Conservation (phyloP, 1,140 invertebrate genomes). For the Procambarus clarkii region DNA sequence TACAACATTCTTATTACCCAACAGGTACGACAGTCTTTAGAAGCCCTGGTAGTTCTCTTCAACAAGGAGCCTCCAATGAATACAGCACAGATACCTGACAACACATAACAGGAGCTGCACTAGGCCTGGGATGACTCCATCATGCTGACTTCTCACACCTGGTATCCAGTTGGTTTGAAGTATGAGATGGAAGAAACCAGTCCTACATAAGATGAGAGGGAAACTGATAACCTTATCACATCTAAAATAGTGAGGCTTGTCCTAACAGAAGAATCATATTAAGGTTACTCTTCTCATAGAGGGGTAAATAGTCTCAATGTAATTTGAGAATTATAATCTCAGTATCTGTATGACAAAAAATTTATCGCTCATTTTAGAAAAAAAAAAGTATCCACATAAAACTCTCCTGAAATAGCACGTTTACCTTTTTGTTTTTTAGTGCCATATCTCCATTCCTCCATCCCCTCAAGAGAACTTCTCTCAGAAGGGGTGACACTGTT, state of each 20-base stretch:
- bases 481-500: neutral
- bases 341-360: neutral
- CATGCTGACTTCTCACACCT: neutral
- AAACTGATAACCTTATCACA: neutral
- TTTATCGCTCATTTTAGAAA: too few relatives aligned
- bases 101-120: constrained; percentile 58
- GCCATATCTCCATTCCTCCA: too few relatives aligned
- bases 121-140: neutral
- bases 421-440: too few relatives aligned
- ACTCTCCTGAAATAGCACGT: too few relatives aligned
- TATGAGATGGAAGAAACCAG: neutral
- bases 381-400: neutral
- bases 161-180: neutral
- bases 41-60: constrained; percentile 80
- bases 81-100: constrained; percentile 60
- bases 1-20: neutral
- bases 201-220: neutral
- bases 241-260: neutral
- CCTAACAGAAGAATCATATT: neutral
- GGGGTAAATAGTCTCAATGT: neutral
- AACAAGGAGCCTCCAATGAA: constrained; percentile 53
- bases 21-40: constrained; percentile 81
- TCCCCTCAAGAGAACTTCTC: neutral
- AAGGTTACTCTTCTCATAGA: neutral
- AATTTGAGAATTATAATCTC: neutral